These are phyloP conservation scores for Ptychadena robeensis DNA, from an alignment of 2,797 vertebrate species.

Conservation along the genomic window DNA sequence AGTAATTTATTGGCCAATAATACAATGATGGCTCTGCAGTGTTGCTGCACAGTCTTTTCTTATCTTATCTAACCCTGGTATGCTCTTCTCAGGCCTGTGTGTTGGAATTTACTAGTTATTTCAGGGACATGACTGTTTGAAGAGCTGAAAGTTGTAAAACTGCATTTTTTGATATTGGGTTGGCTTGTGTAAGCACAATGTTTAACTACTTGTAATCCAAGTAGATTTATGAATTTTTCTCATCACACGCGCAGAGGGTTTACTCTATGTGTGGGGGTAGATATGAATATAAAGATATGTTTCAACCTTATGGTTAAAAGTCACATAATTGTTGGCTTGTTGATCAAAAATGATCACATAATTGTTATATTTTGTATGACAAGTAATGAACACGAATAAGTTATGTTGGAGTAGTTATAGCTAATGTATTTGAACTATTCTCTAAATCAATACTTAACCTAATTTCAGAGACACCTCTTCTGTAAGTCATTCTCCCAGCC, in stretches of 20 bases:
- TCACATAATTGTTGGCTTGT: too few species aligned
- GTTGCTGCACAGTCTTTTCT: conserved; percentile 34
- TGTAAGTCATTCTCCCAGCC: conserved; percentile 88
- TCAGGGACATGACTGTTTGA: conserved; percentile 56
- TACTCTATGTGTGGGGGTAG: too few species aligned
- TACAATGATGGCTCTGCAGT: conserved; percentile 25
- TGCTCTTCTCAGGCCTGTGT: conserved; percentile 50
- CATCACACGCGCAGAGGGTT: neutral
- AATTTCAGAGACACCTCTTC: conserved; percentile 84
- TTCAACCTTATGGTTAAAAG: neutral
- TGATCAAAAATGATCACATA: too few species aligned
- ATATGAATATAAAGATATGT: neutral
- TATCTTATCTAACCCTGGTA: conserved; percentile 55
- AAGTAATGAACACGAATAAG: neutral
- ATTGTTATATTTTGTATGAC: too few species aligned
- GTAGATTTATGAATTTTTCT: neutral
- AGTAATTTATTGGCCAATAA: conserved; percentile 28
- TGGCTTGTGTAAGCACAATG: conserved; percentile 1
- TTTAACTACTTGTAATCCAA: conserved; percentile 16
- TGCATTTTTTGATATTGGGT: conserved; percentile 11
- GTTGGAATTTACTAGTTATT: conserved; percentile 56
- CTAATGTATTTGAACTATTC: neutral
- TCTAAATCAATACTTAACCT: conserved; percentile 3
- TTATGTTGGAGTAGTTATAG: too few species aligned
- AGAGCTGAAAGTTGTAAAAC: conserved; percentile 53